These are phyloP conservation scores for Lepilemur septentrionalis DNA, from an alignment of 2,797 vertebrate species.

Conservation along the genomic window DNA sequence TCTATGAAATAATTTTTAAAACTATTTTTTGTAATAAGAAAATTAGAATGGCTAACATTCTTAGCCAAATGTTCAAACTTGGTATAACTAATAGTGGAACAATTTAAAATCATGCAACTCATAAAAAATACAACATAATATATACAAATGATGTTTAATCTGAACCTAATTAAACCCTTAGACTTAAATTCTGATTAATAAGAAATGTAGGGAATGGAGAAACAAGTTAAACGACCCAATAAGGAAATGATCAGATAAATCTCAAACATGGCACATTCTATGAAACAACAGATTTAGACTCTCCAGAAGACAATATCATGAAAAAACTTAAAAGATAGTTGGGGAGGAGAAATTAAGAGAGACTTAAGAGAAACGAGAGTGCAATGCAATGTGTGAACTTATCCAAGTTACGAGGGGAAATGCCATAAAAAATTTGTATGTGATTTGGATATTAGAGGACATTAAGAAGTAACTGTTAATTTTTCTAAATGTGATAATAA, in stretches of 20 bases:
- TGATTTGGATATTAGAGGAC: not conserved
- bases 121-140: not conserved
- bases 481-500: not conserved
- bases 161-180: constrained; percentile 6
- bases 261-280: not conserved
- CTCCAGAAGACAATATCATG: not conserved
- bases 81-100: not conserved
- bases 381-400: not conserved
- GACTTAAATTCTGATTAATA: not conserved
- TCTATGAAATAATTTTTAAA: not conserved
- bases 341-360: not conserved
- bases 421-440: not conserved
- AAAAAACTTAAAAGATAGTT: not conserved
- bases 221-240: not conserved
- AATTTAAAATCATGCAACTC: not conserved
- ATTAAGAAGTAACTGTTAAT: not conserved
- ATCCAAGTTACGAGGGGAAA: not conserved
- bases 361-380: not conserved
- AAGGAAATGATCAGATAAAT: not conserved
- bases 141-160: not conserved
- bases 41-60: too few relatives aligned
- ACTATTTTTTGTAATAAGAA: not conserved
- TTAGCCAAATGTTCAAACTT: not conserved
- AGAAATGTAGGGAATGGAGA: not conserved
- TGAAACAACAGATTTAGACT: not conserved